Percentiles rank a stretch among this genome's conserved stretches.
Conservation (phyloP, 2,797 vertebrate species). For the Hybognathus amarus region DNA sequence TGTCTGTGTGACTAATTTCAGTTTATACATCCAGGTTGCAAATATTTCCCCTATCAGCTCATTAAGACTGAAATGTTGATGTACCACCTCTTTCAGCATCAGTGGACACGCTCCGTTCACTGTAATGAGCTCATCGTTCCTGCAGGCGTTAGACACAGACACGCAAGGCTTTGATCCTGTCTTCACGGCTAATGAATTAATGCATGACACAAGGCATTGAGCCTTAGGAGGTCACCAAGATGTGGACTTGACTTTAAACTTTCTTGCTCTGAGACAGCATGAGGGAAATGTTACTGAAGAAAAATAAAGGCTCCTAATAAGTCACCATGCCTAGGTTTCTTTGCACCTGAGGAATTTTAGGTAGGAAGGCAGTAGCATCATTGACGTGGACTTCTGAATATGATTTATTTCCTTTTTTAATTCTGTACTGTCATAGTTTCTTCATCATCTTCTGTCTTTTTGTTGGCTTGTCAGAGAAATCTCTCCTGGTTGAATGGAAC, state of each 20-base stretch:
- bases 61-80: constrained; percentile 23
- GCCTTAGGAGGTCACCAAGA: constrained; percentile 32
- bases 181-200: constrained; percentile 51
- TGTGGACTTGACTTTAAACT: constrained; percentile 8
- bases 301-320: background rate
- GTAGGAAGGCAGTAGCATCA: background rate
- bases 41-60: constrained; percentile 36
- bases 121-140: constrained; percentile 40
- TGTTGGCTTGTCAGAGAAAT: background rate
- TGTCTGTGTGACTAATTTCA: background rate
- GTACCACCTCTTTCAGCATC: background rate
- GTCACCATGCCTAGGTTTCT: background rate
- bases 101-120: constrained; percentile 1
- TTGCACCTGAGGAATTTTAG: background rate
- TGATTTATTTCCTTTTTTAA: background rate
- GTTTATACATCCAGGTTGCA: background rate
- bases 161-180: constrained; percentile 31
- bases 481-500: background rate
- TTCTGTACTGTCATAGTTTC: background rate
- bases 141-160: constrained; percentile 16
- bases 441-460: background rate
- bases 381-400: background rate
- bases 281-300: background rate
- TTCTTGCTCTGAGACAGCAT: background rate
- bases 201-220: constrained; percentile 56